Base-by-base conservation (phyloP, 2,888 invertebrate species). In the Drosophila prostipennis region DNA sequence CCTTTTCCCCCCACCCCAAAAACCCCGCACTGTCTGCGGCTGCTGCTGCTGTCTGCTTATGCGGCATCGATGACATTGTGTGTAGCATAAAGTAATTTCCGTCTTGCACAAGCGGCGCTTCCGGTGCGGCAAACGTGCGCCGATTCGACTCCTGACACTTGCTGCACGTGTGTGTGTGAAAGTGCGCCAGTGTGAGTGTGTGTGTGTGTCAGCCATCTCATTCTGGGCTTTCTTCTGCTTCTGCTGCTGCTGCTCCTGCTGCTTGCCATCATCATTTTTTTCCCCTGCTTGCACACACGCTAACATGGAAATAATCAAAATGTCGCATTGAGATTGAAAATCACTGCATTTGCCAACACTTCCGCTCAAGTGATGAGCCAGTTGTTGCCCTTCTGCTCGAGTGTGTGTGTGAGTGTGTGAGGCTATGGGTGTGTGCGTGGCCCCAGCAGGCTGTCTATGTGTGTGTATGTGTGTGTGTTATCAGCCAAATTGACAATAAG, bases 21-120 rank as follows among this genome's bases (percentile, higher is more conserved):
- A 16, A 19, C 11, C 6, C 3, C n/a, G 19, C 45, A 5, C 42
- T 43, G 51, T 70, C 57, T 55, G 77, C 57, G 60, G 72, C 45
- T 58, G 68, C 55, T 70, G 64, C 43, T 61, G 60, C 74, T 56
- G 63, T 84, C 79, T 85, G 82, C 84, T 88, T 85, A 85, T 85
- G 89, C 84, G 86, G 88, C 89, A 88, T 87, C 88, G 88, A 87
- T 87, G 86, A 89, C 89, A 89, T 89, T 88, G 88, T 87, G 85
- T 88, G 83, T 83, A 88, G 87, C 86, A 88, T 87, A 89, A 87
- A 87, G 86, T 86, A 89, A 89, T 88, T 86, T 89, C 89, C 86
- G 89, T 71, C 89, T 89, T 87, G 89, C 87, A 85, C 89, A 89
- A 85, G 89, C 85, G 77, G 85, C 73, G 78, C 77, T 87, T 85